Base-by-base conservation (phyloP, 1,140 invertebrate species). In the Drosophila mauritiana region DNA sequence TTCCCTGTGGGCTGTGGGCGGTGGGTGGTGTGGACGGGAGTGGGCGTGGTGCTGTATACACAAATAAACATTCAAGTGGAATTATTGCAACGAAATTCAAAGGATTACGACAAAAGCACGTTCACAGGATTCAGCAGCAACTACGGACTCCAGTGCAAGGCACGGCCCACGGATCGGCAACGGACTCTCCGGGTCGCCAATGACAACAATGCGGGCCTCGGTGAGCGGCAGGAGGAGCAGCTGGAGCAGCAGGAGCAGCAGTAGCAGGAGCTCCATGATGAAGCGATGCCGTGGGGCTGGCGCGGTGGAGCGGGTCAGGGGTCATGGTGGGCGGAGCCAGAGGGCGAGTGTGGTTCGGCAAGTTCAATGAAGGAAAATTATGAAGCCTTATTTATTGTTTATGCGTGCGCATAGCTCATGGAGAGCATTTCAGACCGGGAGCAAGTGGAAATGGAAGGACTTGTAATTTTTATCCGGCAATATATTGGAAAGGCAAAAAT, bases 21-120 rank as follows among this genome's bases (percentile, higher is more conserved):
- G 6, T 27, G 45, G 20, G 1, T 1, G 7, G 51, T 22, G 20
- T 37, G 37, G 40, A 8, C 1, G 27, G 56, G 54, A 52, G 61
- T 51, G 62, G 70, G 62, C 57, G 73, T 82, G 80, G 77, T 27
- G 83, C 83, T 86, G 72, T 86, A 86, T 86, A 86, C 83, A 86
- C 85, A 89, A 90, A 89, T 89, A 89, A 90, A 91, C 88, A 91
- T 85, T 85, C 78, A 91, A 91, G 84, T 91, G 90, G 90, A 91
- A 91, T 91, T 91, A 91, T 91, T 91, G 90, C 90, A 91, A 88
- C 90, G 86, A 91, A 91, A 91, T 91, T 84, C 90, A 90, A 90
- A 91, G 90, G 90, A 91, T 91, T 91, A 91, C 83, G 90, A 84
- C 85, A 88, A 90, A 91, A 86, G 90, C 90, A 91, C 90, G 90